phyloP scores from a whole-genome alignment of 2,113 vertebrate genomes.

The Etheostoma cragini region DNA sequence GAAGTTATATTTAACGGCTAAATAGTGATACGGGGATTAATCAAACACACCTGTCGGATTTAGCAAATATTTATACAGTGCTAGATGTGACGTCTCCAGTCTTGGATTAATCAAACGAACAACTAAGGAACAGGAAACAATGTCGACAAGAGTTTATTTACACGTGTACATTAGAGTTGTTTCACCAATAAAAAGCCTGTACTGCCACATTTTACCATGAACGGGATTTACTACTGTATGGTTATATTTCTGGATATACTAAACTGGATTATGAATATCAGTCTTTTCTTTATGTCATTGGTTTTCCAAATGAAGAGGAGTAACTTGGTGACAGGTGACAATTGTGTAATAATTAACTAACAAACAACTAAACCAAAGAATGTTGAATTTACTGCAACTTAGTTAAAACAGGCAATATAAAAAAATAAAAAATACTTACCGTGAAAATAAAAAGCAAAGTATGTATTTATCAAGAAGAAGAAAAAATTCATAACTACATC shows the following conservation, averaged over 20 bases:
- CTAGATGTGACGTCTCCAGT: accelerated
- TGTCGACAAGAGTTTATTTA: conserved; percentile 82
- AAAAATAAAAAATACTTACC: conserved; percentile 85
- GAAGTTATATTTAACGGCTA: too few relatives aligned
- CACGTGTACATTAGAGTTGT: conserved; percentile 74
- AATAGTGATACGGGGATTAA: background rate
- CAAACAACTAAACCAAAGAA: conserved; percentile 23
- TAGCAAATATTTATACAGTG: background rate
- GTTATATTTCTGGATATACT: conserved; percentile 1
- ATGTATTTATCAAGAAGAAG: conserved; percentile 30
- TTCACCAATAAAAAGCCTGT: conserved; percentile 61
- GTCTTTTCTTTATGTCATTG: background rate
- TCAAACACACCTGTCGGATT: background rate
- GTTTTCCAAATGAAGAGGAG: conserved; percentile 10
- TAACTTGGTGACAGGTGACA: conserved; percentile 9
- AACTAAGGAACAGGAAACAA: background rate
- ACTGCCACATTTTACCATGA: conserved; percentile 61
- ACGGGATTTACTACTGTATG: conserved; percentile 22
- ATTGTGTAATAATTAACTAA: conserved; percentile 2
- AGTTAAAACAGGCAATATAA: conserved; percentile 60
- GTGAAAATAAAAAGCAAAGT: conserved; percentile 72
- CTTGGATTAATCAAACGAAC: conserved; percentile 4
- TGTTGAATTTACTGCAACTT: conserved; percentile 36
- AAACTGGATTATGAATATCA: conserved; percentile 16
- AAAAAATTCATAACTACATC: conserved; percentile 43